Conservation (phyloP, 2,888 invertebrate genomes). For the Prostheceraeus crozeri region DNA sequence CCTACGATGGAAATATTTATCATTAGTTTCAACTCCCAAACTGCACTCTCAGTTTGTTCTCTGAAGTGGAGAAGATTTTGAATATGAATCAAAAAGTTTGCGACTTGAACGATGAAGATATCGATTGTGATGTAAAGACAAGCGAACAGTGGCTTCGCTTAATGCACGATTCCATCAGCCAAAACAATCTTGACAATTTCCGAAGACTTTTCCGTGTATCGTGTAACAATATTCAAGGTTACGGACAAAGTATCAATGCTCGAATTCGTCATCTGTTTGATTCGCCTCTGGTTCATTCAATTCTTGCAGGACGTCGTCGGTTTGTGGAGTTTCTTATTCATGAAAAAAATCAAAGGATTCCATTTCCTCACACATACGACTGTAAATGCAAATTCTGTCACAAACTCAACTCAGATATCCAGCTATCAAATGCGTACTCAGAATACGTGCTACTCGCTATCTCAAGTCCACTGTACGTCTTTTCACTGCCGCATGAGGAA, state of each 20-base stretch:
- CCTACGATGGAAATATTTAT: too few species aligned
- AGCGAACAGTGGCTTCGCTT: too few species aligned
- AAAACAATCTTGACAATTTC: neutral
- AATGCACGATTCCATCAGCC: too few species aligned
- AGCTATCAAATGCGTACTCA: neutral
- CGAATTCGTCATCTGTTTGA: neutral
- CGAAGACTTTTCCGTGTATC: neutral
- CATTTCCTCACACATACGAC: slow-evolving; percentile 6
- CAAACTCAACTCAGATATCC: neutral
- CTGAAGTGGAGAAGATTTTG: too few species aligned
- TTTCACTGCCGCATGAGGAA: neutral
- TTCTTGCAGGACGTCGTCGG: neutral
- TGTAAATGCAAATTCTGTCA: slow-evolving; percentile 17
- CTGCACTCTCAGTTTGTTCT: too few species aligned
- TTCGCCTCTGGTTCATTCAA: slow-evolving; percentile 1
- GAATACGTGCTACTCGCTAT: neutral
- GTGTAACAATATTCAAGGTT: neutral
- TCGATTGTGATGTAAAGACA: too few species aligned
- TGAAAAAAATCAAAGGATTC: slow-evolving; percentile 10
- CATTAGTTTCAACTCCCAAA: too few species aligned
- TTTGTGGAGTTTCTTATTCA: neutral
- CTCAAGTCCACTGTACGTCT: slow-evolving; percentile 3
- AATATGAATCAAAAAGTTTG: too few species aligned
- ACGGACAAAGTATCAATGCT: too few species aligned
- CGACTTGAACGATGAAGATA: too few species aligned